Base-by-base conservation (phyloP, 2,113 vertebrate species). In the Mormyrus lacerda region DNA sequence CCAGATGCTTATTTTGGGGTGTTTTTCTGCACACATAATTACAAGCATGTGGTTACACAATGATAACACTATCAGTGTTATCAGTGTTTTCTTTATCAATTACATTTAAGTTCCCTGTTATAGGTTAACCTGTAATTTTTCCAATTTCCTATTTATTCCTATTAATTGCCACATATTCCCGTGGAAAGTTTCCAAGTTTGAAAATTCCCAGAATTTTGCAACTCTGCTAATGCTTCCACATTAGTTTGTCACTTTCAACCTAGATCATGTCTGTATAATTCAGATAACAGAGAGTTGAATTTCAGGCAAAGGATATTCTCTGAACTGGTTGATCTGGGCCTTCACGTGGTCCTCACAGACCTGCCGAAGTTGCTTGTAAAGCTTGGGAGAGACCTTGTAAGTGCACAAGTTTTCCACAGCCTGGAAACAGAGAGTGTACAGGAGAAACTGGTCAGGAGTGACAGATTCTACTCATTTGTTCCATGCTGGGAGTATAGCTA, bases 321-420 rank as follows among this genome's bases (percentile, higher is more conserved):
- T 97, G 95, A 99, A 99, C 11, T 99, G 97, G 92, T 98, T 96
- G 73, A 99, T 99, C 92, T 99, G 98, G 94, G 98, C 97, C 96
- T 97, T 99, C 95, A 99, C 99, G 93, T 99, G 98, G 92, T 99
- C 98, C 96, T 99, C 98, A 94, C 98, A 99, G 92, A 98, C 98
- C 85, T 97, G 96, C 92, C 98, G 97, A 93, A 99, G 94, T 89
- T 99, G 98, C 93, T 98, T 99, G 95, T 99, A 99, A 90, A 99
- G 97, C 92, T 97, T 99, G 93, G 98, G 97, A 92, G 98, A 99
- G 89, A 99, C 98, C 95, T 99, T 99, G 95, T 99, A 98, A 91
- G 97, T 99, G 94, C 98, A 99, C 91, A 99, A 97, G 94, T 99
- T 99, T 95, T 99, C 98, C 82, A 99, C 98, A 89, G 98, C 98